Evolutionary conservation across 2,797 vertebrate genomes (phyloP).

Genomic region (Austrolebias charrua): DNA sequence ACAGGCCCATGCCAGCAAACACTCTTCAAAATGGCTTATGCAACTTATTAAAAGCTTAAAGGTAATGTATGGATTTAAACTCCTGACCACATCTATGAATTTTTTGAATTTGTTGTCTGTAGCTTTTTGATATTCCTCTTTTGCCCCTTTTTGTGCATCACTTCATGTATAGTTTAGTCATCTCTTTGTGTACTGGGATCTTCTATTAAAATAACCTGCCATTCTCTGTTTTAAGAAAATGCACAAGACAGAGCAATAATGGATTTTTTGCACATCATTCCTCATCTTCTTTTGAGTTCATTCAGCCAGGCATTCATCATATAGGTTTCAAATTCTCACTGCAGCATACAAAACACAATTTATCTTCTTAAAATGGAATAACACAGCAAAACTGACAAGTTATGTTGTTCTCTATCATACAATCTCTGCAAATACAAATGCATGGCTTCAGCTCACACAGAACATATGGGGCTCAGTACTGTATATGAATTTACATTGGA

Average conservation of each 20-base stretch:
- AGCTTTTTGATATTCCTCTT: constrained; percentile 19
- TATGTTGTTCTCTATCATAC: constrained; percentile 3
- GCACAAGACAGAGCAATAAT: constrained; percentile 26
- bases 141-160: constrained; percentile 13
- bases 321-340: constrained; percentile 20
- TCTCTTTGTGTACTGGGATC: background rate
- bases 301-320: constrained; percentile 16
- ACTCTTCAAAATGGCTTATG: no score
- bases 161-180: constrained; percentile 34
- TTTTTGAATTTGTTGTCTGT: constrained; percentile 48
- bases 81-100: constrained; percentile 2
- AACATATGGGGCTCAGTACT: constrained; percentile 5
- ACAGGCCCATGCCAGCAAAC: no score
- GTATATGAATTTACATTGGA: constrained; percentile 29
- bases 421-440: constrained; percentile 34
- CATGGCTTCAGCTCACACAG: constrained; percentile 38
- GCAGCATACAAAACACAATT: constrained; percentile 4
- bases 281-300: constrained; percentile 16
- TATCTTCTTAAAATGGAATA: constrained; percentile 9
- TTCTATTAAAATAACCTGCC: constrained; percentile 4
- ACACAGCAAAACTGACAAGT: constrained; percentile 41
- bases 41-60: no score
- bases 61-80: no score
- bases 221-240: constrained; percentile 29
- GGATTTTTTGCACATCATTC: constrained; percentile 13